phyloP scores from a whole-genome alignment of 2,888 invertebrate species.

The Lysandra bellargus region DNA sequence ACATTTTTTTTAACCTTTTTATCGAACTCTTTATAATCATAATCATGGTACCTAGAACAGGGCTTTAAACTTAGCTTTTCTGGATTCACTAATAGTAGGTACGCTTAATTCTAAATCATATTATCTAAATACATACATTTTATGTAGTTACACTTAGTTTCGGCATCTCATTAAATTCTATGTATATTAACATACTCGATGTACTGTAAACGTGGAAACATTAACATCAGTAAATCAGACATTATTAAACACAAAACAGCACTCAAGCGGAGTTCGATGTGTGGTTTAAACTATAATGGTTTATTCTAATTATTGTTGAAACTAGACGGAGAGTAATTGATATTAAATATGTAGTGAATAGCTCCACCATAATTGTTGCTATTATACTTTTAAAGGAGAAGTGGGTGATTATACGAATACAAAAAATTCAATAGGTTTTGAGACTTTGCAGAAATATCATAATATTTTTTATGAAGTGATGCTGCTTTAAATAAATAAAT shows the following conservation, averaged over 20 bases:
- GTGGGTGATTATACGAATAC: too few relatives aligned
- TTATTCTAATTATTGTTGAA: background rate
- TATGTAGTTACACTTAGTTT: background rate
- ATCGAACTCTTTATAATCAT: too few relatives aligned
- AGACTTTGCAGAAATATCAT: too few relatives aligned
- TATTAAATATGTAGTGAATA: background rate
- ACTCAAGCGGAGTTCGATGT: background rate
- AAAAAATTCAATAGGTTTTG: too few relatives aligned
- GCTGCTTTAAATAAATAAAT: too few relatives aligned
- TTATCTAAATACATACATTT: background rate
- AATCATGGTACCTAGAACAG: background rate
- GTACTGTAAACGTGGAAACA: background rate
- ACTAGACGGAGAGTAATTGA: background rate
- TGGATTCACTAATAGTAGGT: background rate
- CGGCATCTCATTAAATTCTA: background rate
- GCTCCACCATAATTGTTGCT: too few relatives aligned
- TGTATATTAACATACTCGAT: background rate
- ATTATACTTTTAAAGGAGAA: too few relatives aligned
- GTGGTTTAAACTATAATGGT: background rate
- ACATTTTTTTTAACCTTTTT: too few relatives aligned
- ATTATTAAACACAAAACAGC: constrained; percentile 2
- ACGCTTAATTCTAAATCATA: background rate
- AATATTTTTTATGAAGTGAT: too few relatives aligned
- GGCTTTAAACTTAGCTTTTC: background rate
- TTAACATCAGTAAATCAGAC: background rate